Conservation (phyloP, 2,888 invertebrate species). For the Ochropleura leucogaster region DNA sequence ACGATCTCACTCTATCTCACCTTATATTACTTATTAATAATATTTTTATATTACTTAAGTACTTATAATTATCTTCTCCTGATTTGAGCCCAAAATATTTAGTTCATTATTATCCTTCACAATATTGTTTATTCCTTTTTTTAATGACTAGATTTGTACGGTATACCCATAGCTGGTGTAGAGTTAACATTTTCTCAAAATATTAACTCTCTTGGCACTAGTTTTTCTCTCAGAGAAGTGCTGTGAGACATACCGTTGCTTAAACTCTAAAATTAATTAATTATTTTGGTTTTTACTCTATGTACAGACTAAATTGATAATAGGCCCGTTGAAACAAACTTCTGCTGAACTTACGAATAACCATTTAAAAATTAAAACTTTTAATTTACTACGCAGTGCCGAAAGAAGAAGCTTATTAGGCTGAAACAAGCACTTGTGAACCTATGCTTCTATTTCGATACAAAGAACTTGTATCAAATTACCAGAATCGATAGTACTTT, state of each 20-base stretch:
- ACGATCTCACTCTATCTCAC: conserved; percentile 50
- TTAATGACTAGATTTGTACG: conserved; percentile 14
- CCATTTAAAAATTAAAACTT: conserved; percentile 8
- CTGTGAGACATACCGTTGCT: conserved; percentile 1
- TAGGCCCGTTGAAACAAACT: conserved; percentile 67
- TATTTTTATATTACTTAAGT: too few relatives aligned
- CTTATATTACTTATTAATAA: conserved; percentile 22
- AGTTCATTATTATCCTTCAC: neutral
- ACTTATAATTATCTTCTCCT: neutral
- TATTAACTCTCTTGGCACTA: neutral
- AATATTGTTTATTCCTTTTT: neutral
- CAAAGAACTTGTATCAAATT: too few relatives aligned
- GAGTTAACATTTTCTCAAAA: conserved; percentile 16
- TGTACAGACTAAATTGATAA: conserved; percentile 60
- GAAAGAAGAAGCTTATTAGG: neutral
- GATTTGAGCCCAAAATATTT: neutral
- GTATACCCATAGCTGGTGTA: neutral
- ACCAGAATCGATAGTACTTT: neutral
- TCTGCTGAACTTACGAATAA: conserved; percentile 30
- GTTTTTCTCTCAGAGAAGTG: conserved; percentile 10
- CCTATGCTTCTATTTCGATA: too few relatives aligned
- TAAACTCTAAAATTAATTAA: conserved; percentile 3
- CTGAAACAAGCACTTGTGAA: too few relatives aligned
- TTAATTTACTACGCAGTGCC: conserved; percentile 3
- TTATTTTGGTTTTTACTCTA: conserved; percentile 16